A percentile compares a stretch with the other conserved stretches of the same genome.
phyloP scores from a whole-genome alignment of 1,140 invertebrate genomes.

The Holotrichia oblita region DNA sequence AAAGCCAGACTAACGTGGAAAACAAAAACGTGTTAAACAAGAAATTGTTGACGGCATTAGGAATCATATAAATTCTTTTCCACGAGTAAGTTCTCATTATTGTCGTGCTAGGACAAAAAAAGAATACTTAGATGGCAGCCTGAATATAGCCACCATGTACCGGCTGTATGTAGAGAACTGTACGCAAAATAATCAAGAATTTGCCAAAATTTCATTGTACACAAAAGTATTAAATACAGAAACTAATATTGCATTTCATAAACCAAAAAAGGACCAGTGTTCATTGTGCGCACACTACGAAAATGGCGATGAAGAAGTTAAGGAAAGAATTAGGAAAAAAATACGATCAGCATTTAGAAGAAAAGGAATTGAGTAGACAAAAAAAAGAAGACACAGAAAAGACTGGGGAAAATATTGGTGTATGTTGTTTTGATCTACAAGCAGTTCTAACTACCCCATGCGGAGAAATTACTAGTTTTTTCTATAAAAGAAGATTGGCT shows the following conservation, averaged over 20 bases:
- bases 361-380: too few species aligned
- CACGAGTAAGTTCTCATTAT: constrained; percentile 23
- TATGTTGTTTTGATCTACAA: too few species aligned
- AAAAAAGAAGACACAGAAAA: too few species aligned
- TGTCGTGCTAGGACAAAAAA: not conserved
- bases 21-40: not conserved
- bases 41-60: constrained; percentile 13
- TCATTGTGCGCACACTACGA: constrained; percentile 56
- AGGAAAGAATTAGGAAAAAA: constrained; percentile 41
- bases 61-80: constrained; percentile 33
- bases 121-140: not conserved
- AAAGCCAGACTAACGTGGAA: constrained; percentile 33
- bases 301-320: constrained; percentile 51
- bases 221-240: constrained; percentile 39
- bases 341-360: not conserved
- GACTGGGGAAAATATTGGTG: too few species aligned
- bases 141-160: not conserved
- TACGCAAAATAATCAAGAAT: not conserved
- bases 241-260: constrained; percentile 35
- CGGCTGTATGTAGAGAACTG: constrained; percentile 8
- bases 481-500: constrained; percentile 61
- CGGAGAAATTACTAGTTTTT: constrained; percentile 49
- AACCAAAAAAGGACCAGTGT: constrained; percentile 60
- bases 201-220: not conserved
- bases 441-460: too few species aligned